These are phyloP conservation scores for Coenonympha arcania DNA, from an alignment of 2,888 invertebrate species.

Conservation along the genomic window DNA sequence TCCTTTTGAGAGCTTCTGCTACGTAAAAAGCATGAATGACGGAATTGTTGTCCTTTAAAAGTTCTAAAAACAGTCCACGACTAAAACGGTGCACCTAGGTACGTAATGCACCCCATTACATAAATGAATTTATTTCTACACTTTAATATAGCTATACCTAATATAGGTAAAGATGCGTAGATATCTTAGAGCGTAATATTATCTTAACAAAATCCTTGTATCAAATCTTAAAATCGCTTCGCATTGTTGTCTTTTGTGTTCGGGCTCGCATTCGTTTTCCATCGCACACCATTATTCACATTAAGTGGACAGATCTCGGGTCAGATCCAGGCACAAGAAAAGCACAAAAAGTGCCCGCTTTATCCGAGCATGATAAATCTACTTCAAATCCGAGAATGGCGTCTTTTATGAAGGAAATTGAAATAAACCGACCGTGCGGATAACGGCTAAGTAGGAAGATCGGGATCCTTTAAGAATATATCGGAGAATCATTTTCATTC, in stretches of 20 bases:
- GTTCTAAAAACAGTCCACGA: no score
- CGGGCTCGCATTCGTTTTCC: constrained; percentile 72
- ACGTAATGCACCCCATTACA: no score
- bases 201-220: constrained; percentile 64
- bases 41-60: no score
- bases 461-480: constrained; percentile 71
- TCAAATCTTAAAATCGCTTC: constrained; percentile 70
- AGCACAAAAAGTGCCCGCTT: constrained; percentile 75
- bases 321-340: constrained; percentile 74
- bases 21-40: no score
- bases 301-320: constrained; percentile 75
- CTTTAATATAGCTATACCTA: no score
- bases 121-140: no score
- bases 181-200: constrained; percentile 44
- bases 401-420: constrained; percentile 75
- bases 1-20: no score
- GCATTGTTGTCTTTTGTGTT: constrained; percentile 73
- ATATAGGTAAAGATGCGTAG: constrained; percentile 37
- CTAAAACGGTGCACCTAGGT: no score
- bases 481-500: constrained; percentile 72
- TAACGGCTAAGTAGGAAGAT: constrained; percentile 73
- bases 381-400: constrained; percentile 76
- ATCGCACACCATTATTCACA: constrained; percentile 75
- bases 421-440: constrained; percentile 75
- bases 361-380: constrained; percentile 75